Conservation (phyloP, 2,888 invertebrate species). For the Flabesymbios commensalis region DNA sequence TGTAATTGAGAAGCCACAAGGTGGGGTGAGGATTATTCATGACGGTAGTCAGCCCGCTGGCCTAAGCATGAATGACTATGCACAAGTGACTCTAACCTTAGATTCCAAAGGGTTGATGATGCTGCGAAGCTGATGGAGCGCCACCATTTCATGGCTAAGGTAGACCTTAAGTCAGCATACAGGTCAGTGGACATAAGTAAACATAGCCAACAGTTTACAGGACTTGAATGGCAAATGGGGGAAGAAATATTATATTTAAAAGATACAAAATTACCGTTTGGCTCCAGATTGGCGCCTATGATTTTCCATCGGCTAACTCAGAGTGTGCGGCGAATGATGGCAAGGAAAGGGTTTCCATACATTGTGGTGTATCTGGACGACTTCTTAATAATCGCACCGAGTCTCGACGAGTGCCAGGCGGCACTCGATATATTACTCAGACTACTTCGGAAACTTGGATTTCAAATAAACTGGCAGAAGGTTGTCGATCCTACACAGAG, state of each 20-base stretch:
- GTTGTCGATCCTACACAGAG: not conserved
- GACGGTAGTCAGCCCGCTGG: not conserved
- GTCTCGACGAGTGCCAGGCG: not conserved
- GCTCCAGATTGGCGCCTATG: not conserved
- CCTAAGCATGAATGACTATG: not conserved
- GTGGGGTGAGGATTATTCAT: not conserved
- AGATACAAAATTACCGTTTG: not conserved
- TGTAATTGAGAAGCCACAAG: not conserved
- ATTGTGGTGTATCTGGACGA: constrained; percentile 6
- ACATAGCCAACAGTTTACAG: not conserved
- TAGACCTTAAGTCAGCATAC: not conserved
- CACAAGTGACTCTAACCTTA: not conserved
- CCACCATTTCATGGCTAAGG: not conserved
- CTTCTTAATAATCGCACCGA: not conserved
- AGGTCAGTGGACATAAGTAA: not conserved
- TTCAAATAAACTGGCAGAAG: constrained; percentile 3
- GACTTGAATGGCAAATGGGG: not conserved
- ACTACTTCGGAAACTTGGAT: not conserved
- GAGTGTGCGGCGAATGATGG: constrained; percentile 2
- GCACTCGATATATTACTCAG: not conserved
- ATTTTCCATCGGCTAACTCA: constrained; percentile 1
- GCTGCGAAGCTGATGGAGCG: not conserved
- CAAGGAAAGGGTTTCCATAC: not conserved
- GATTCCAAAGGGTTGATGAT: not conserved
- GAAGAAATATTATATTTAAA: not conserved